A percentile compares a stretch with the other conserved stretches of the same genome.
Evolutionary conservation across 53 echinoderm and acorn worm genomes (phyloP).

Genomic region (Crossaster papposus): DNA sequence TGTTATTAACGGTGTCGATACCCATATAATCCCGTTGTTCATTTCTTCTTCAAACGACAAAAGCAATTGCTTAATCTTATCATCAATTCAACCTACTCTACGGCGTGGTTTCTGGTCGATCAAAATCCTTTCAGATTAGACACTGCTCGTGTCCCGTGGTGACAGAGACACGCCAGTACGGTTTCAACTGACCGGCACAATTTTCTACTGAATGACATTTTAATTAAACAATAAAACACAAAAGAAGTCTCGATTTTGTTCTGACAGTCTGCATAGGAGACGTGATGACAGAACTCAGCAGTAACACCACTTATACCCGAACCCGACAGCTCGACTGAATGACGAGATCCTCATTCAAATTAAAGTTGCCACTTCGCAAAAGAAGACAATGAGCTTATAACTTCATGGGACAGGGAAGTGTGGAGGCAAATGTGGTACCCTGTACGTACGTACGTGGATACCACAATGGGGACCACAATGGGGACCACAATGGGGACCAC

Average conservation of each 20-base stretch:
- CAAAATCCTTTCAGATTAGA: background rate
- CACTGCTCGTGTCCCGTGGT: background rate
- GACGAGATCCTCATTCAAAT: background rate
- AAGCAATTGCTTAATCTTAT: background rate
- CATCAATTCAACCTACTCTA: background rate
- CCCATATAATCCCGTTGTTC: background rate
- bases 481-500: too few relatives aligned
- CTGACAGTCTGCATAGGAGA: background rate
- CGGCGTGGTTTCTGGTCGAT: background rate
- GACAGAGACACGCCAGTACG: background rate
- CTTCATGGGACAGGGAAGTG: too few relatives aligned
- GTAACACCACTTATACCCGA: background rate
- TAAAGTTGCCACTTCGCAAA: background rate
- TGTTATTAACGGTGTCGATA: background rate
- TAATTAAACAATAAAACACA: background rate
- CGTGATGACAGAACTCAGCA: background rate
- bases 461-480: too few relatives aligned
- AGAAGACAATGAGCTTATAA: background rate
- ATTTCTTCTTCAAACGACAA: background rate
- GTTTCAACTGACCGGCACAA: background rate
- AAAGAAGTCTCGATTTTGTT: background rate
- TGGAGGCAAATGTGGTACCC: too few relatives aligned
- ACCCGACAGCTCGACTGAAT: background rate
- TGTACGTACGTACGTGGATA: too few relatives aligned
- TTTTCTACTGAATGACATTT: background rate